These are phyloP conservation scores for Rhinatrema bivittatum DNA, from an alignment of 2,797 vertebrate species.

Conservation along the genomic window DNA sequence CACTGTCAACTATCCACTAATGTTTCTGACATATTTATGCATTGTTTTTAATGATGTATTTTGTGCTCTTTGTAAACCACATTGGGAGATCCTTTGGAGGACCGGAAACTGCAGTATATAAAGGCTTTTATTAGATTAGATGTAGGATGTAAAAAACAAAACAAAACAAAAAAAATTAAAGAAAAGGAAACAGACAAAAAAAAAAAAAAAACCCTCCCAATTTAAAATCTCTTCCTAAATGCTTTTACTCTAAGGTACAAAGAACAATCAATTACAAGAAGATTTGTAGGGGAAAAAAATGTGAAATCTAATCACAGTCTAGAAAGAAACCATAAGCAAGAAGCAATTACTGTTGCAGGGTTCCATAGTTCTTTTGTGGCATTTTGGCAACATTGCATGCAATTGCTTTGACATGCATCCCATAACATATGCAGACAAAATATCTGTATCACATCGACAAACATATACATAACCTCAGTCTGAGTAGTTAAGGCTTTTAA, in stretches of 20 bases:
- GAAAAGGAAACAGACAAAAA: constrained; percentile 5
- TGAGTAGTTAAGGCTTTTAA: constrained; percentile 30
- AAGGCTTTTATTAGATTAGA: too few species aligned
- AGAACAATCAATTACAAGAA: too few species aligned
- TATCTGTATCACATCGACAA: constrained; percentile 18
- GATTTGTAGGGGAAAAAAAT: too few species aligned
- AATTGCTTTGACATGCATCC: constrained; percentile 39
- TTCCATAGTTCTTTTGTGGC: background rate
- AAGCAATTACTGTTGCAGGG: too few species aligned
- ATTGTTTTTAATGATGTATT: too few species aligned
- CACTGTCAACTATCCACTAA: constrained; percentile 9
- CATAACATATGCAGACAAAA: constrained; percentile 20
- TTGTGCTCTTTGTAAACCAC: too few species aligned
- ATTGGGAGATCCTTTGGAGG: too few species aligned
- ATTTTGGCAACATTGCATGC: constrained; percentile 40
- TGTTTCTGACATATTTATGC: constrained; percentile 5
- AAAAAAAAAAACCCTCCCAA: constrained; percentile 5
- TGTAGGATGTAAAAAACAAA: too few species aligned
- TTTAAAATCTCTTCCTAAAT: constrained; percentile 5
- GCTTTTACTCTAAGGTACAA: constrained; percentile 12
- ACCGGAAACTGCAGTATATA: too few species aligned
- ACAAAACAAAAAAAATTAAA: constrained; percentile 4
- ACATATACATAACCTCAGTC: constrained; percentile 26
- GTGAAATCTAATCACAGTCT: too few species aligned
- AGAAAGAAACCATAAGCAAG: too few species aligned